Base-by-base conservation (phyloP, 2,797 vertebrate genomes). In the Pseudopleuronectes americanus region DNA sequence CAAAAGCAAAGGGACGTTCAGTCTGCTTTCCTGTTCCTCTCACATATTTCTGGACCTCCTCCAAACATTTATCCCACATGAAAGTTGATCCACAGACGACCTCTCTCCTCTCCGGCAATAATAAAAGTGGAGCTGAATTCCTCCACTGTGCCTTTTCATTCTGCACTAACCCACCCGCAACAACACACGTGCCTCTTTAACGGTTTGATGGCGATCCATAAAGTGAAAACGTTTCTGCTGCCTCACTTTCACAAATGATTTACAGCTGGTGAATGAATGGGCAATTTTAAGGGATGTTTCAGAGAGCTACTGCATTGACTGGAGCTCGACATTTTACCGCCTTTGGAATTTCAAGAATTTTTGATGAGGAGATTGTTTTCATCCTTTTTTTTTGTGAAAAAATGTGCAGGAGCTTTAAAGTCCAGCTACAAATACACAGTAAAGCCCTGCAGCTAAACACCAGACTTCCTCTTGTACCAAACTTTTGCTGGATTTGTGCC, bases 51-150 rank as follows among this genome's bases (percentile, higher is more conserved):
- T 81, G 81, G 65, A 81, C 49, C 70, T 68, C 28, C n/a, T 77
- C 74, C 81, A 82, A 81, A 79, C 59, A 81, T 79, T 86, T 77
- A 80, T 85, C 71, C 74, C 75, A 83, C 76, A 77, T 81, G 77
- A 80, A 87, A 83, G 81, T 73, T 57, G 64, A 86, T 81, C 79
- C 78, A 55, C 43, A 28, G 43, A 21, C 23, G 66, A 77, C 70
- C 68, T 65, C 74, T 70, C 56, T 66, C 58, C 26, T 84, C 68
- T 76, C 71, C 77, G 71, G 83, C 67, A 76, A 76, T 48, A 68
- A 79, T 76, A 59, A 59, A 87, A 76, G 67, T 72, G 47, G 26
- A 71, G 68, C 28, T 64, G 63, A 81, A 74, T 56, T 64, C 66
- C 64, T 72, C 64, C 3, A 7, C 23, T 47, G 5, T 51, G 23